phyloP scores from a whole-genome alignment of 2,113 vertebrate genomes.

The Potamarius usumacintae region DNA sequence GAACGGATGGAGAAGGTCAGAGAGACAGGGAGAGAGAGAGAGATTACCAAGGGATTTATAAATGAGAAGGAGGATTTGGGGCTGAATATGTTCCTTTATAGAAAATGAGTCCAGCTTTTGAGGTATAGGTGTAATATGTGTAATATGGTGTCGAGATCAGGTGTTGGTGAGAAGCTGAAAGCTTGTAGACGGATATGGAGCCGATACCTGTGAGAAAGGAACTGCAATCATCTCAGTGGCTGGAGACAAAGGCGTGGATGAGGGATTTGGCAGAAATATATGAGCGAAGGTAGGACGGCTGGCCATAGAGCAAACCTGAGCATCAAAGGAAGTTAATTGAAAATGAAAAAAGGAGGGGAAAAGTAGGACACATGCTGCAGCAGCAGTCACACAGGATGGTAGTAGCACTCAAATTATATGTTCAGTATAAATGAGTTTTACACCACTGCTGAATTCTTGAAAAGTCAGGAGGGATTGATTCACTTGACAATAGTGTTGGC shows the following conservation, averaged over 20 bases:
- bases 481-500: background rate
- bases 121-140: slow-evolving; percentile 25
- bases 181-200: background rate
- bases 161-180: slow-evolving; percentile 16
- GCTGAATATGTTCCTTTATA: slow-evolving; percentile 21
- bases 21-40: slow-evolving; percentile 1
- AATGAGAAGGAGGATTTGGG: slow-evolving; percentile 28
- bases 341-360: background rate
- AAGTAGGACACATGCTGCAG: background rate
- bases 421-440: background rate
- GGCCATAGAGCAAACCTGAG: background rate
- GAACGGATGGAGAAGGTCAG: slow-evolving; percentile 19
- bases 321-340: slow-evolving; percentile 4
- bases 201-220: background rate
- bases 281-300: background rate
- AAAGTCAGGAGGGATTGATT: background rate
- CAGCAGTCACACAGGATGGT: background rate
- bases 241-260: slow-evolving; percentile 2
- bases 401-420: background rate
- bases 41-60: slow-evolving; percentile 21
- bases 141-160: slow-evolving; percentile 17
- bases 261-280: background rate
- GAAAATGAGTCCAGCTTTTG: background rate
- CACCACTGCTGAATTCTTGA: background rate
- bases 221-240: background rate